Conservation (phyloP, 2,113 vertebrate species). For the Vanacampus margaritifer region DNA sequence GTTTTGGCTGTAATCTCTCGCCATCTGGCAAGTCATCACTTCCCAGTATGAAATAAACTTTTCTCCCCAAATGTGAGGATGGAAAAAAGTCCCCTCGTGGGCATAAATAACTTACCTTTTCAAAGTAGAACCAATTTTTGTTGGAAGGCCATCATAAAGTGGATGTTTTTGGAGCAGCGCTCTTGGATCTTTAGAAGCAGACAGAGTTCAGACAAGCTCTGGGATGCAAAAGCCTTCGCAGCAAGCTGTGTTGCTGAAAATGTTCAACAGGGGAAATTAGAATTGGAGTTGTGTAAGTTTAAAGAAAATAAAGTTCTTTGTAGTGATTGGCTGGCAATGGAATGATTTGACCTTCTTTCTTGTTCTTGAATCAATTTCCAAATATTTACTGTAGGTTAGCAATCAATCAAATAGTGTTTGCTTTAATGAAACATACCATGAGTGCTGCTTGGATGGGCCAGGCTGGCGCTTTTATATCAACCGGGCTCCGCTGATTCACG, state of each 20-base stretch:
- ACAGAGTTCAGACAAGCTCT: constrained; percentile 92
- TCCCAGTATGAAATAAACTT: constrained; percentile 4
- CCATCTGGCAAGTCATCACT: constrained; percentile 39
- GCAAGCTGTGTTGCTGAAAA: constrained; percentile 93
- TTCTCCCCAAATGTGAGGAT: constrained; percentile 1
- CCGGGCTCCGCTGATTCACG: too few species aligned
- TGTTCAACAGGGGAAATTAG: neutral
- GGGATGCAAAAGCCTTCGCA: constrained; percentile 92
- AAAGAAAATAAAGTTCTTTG: neutral
- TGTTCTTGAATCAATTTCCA: neutral
- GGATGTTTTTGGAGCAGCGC: constrained; percentile 95
- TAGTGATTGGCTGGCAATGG: neutral
- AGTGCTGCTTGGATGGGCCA: too few species aligned
- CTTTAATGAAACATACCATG: too few species aligned
- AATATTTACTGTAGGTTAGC: neutral
- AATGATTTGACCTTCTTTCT: neutral
- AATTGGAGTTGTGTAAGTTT: neutral
- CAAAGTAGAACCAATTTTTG: constrained; percentile 98
- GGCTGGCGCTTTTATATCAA: too few species aligned
- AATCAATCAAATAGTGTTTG: neutral
- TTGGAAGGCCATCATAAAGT: constrained; percentile 99
- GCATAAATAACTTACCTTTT: constrained; percentile 78
- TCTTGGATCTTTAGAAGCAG: constrained; percentile 97
- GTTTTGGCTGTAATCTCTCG: constrained; percentile 40
- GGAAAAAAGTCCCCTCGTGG: neutral